Percentiles rank a stretch among this genome's conserved stretches.
phyloP scores from a whole-genome alignment of 2,113 vertebrate species.

The Laticauda laticaudata region DNA sequence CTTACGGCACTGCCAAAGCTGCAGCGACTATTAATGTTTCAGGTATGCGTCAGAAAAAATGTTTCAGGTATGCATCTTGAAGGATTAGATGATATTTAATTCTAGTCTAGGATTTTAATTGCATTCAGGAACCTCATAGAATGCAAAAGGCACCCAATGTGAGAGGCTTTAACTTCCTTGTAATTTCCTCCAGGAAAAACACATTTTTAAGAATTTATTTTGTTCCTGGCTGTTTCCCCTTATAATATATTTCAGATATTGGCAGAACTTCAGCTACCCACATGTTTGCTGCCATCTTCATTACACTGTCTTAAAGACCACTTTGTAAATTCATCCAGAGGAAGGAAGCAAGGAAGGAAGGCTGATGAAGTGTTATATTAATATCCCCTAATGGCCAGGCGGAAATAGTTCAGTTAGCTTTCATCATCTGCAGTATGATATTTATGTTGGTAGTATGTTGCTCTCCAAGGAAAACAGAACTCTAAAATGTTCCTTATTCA shows the following conservation, averaged over 20 bases:
- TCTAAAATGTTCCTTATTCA: not conserved
- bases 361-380: not conserved
- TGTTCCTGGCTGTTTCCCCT: conserved; percentile 37
- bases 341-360: conserved; percentile 35
- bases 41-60: conserved; percentile 74
- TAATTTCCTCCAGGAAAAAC: not conserved
- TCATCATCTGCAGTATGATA: conserved; percentile 2
- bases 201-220: conserved; percentile 11
- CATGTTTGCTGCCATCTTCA: conserved; percentile 37
- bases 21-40: conserved; percentile 84
- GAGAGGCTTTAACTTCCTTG: not conserved
- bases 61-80: conserved; percentile 77
- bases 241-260: conserved; percentile 34
- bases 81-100: not conserved
- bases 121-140: not conserved
- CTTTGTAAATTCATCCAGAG: conserved; percentile 57
- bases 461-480: conserved; percentile 1
- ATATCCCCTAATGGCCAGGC: conserved; percentile 58
- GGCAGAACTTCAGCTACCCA: conserved; percentile 46
- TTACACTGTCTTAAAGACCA: conserved; percentile 51
- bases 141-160: not conserved
- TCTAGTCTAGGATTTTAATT: not conserved
- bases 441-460: not conserved
- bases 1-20: conserved; percentile 87
- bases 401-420: conserved; percentile 50